phyloP scores from a whole-genome alignment of 2,888 invertebrate genomes.

The Drosophila subquinaria region DNA sequence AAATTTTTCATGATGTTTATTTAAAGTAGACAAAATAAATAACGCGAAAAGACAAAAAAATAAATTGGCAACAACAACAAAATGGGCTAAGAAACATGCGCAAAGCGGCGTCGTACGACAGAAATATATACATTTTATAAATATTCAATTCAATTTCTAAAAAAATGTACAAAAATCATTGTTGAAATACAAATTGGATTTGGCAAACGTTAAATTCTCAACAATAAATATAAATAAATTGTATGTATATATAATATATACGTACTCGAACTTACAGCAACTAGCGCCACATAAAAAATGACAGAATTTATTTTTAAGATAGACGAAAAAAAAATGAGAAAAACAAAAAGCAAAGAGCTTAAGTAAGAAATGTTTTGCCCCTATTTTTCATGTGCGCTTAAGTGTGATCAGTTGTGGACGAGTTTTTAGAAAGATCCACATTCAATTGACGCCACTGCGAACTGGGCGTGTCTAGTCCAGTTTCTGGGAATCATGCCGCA shows the following conservation, averaged over 20 bases:
- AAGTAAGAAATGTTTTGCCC: conserved; percentile 14
- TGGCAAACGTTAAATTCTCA: conserved; percentile 25
- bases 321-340: conserved; percentile 7
- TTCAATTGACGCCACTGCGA: conserved; percentile 25
- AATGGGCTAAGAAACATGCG: conserved; percentile 65
- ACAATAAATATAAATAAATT: conserved; percentile 36
- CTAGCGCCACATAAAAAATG: conserved; percentile 68
- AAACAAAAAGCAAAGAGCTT: conserved; percentile 18
- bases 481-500: conserved; percentile 31
- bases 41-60: conserved; percentile 56
- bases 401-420: conserved; percentile 8
- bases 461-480: conserved; percentile 10
- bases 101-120: conserved; percentile 62
- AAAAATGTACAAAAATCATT: conserved; percentile 64
- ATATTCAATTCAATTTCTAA: conserved; percentile 78
- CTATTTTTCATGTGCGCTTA: conserved; percentile 43
- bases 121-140: conserved; percentile 45
- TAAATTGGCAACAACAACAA: conserved; percentile 26
- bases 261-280: conserved; percentile 51
- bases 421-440: background rate
- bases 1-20: conserved; percentile 76
- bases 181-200: conserved; percentile 63
- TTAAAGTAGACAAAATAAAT: conserved; percentile 79
- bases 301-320: conserved; percentile 46
- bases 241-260: background rate